Conservation (phyloP, 2,113 vertebrate genomes). For the Laticauda colubrina region DNA sequence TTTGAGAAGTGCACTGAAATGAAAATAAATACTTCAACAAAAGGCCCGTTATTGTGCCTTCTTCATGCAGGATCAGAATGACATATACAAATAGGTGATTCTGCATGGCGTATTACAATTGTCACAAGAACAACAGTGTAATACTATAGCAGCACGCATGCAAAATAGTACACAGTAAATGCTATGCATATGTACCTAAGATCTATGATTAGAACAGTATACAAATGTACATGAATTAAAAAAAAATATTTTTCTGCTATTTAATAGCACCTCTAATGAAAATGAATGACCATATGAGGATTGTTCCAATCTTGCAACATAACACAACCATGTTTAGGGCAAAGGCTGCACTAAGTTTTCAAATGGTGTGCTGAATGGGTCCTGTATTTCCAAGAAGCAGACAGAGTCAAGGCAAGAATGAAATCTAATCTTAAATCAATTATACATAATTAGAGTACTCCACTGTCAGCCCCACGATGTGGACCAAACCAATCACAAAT, state of each 20-base stretch:
- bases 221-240: neutral
- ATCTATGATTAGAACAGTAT: neutral
- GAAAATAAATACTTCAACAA: conserved; percentile 54
- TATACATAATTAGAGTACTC: neutral
- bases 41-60: conserved; percentile 51
- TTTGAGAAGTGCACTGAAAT: conserved; percentile 49
- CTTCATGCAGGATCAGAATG: conserved; percentile 53
- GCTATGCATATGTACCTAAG: neutral
- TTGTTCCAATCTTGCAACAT: neutral
- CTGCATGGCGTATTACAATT: neutral
- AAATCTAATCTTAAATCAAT: neutral
- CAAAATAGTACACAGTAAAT: neutral
- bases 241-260: conserved; percentile 52
- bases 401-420: neutral
- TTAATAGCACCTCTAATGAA: conserved; percentile 55
- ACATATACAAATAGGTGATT: conserved; percentile 56
- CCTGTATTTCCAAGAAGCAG: neutral
- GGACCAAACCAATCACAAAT: neutral
- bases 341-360: neutral
- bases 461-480: neutral
- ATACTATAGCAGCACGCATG: neutral
- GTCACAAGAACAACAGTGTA: neutral
- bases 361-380: neutral
- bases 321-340: neutral
- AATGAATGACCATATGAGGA: conserved; percentile 45